phyloP scores from a whole-genome alignment of 2,888 invertebrate species.

The Petrophora chlorosata region DNA sequence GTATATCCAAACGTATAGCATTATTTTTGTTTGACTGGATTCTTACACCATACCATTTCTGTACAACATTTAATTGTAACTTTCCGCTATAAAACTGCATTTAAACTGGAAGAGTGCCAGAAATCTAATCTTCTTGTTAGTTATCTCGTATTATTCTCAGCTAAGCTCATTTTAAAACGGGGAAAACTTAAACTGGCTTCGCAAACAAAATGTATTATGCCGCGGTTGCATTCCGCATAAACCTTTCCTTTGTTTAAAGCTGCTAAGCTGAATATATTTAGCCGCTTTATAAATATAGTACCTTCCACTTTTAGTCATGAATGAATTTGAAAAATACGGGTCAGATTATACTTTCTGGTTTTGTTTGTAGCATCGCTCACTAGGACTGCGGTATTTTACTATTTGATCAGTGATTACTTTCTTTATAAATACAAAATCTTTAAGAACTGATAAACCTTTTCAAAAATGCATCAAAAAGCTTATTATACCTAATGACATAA shows the following conservation, averaged over 20 bases:
- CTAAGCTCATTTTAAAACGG: conserved; percentile 13
- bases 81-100: conserved; percentile 8
- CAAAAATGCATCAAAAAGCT: too few species aligned
- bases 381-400: too few species aligned
- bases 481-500: too few species aligned
- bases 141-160: conserved; percentile 4
- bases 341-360: too few species aligned
- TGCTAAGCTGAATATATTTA: neutral
- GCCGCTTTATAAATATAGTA: neutral
- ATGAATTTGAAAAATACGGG: too few species aligned
- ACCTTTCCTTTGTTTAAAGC: neutral
- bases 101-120: conserved; percentile 16
- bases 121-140: conserved; percentile 18
- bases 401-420: too few species aligned
- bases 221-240: neutral
- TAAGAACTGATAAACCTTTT: too few species aligned
- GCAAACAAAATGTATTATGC: conserved; percentile 1
- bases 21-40: too few species aligned
- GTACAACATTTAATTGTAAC: conserved; percentile 9
- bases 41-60: neutral
- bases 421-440: too few species aligned
- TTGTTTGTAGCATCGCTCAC: too few species aligned
- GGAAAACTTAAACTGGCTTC: conserved; percentile 7
- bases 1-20: too few species aligned
- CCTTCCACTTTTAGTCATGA: neutral